Evolutionary conservation across 2,797 vertebrate genomes (phyloP).

Genomic region (Presbytis comata): DNA sequence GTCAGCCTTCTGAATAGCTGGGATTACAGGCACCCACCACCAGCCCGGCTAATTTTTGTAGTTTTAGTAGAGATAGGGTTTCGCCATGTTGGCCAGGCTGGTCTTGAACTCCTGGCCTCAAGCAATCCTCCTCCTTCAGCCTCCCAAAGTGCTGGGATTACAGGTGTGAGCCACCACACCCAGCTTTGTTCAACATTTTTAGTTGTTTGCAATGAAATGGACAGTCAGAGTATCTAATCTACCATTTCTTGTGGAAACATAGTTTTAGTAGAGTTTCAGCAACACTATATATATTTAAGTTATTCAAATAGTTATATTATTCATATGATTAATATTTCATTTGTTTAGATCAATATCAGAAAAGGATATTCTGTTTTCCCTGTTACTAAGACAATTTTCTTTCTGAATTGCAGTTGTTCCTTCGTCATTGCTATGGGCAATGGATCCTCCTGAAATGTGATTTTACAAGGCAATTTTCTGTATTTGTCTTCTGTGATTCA

Average conservation of each 20-base stretch:
- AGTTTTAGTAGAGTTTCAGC: neutral
- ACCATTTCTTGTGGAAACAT: neutral
- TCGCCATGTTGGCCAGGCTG: neutral
- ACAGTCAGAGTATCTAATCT: neutral
- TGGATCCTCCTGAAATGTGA: constrained; percentile 52
- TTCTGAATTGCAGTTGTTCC: constrained; percentile 45
- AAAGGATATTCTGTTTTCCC: neutral
- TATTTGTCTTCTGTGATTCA: constrained; percentile 73
- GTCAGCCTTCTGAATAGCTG: neutral
- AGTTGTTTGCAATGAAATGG: neutral
- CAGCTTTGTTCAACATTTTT: neutral
- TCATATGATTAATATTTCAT: constrained; percentile 49
- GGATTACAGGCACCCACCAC: neutral
- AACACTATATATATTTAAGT: constrained; percentile 8
- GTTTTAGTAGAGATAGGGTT: neutral
- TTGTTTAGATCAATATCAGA: constrained; percentile 55
- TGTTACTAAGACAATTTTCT: constrained; percentile 41
- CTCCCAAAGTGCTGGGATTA: neutral
- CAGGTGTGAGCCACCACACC: neutral
- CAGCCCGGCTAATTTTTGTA: neutral
- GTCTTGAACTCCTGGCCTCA: neutral
- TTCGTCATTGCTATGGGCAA: constrained; percentile 50
- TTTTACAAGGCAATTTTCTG: constrained; percentile 64
- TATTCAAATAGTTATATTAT: constrained; percentile 35
- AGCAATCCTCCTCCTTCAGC: neutral